phyloP scores from a whole-genome alignment of 1,140 invertebrate species.

The Aporrectodea caliginosa region DNA sequence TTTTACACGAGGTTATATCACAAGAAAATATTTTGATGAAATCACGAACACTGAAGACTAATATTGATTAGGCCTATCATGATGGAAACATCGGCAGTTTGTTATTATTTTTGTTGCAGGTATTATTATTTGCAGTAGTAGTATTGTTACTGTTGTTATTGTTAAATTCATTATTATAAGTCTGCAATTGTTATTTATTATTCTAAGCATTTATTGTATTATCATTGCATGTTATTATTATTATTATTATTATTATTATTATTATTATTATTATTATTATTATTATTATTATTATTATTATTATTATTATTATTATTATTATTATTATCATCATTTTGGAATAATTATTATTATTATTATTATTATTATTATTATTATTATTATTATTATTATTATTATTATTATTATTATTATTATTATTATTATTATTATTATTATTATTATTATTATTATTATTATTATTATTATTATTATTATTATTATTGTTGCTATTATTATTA shows the following conservation, averaged over 20 bases:
- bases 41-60: no score
- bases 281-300: constrained; percentile 4
- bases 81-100: neutral
- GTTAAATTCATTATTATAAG: neutral
- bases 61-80: neutral
- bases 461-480: constrained; percentile 4
- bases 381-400: constrained; percentile 4
- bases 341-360: constrained; percentile 1
- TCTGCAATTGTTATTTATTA: neutral
- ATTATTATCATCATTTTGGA: neutral
- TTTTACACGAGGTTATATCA: no score
- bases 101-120: neutral
- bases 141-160: neutral
- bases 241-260: constrained; percentile 1
- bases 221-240: neutral
- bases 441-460: constrained; percentile 4
- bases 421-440: constrained; percentile 4
- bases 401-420: constrained; percentile 4
- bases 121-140: no score
- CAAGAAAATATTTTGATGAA: no score
- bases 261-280: constrained; percentile 4
- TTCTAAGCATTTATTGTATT: neutral
- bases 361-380: constrained; percentile 4
- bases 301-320: constrained; percentile 4
- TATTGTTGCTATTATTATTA: neutral